phyloP scores from a whole-genome alignment of 1,140 invertebrate genomes.

The Microplitis mediator region DNA sequence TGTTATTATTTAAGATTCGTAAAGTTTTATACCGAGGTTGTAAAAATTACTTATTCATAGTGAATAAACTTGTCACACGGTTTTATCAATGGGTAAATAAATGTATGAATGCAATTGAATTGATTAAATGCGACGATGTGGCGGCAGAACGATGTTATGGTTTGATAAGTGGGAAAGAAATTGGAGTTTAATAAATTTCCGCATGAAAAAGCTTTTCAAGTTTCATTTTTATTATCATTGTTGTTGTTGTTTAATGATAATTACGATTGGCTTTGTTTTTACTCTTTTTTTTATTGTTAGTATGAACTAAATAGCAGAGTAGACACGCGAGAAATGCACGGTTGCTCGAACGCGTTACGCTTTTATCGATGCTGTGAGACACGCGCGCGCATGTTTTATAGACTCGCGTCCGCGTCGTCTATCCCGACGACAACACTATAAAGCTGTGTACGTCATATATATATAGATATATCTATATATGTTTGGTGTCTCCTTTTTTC shows the following conservation, averaged over 20 bases:
- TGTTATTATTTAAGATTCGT: not conserved
- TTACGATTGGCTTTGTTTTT: too few species aligned
- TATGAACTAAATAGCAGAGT: constrained; percentile 42
- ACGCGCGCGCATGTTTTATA: constrained; percentile 37
- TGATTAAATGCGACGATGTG: too few species aligned
- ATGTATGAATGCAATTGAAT: not conserved
- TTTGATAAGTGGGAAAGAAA: too few species aligned
- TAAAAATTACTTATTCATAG: not conserved
- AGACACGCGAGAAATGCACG: constrained; percentile 55
- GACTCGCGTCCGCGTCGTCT: constrained; percentile 21
- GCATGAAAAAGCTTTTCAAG: too few species aligned
- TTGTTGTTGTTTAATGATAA: too few species aligned
- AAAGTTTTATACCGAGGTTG: too few species aligned
- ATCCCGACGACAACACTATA: too few species aligned
- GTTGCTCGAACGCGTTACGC: constrained; percentile 40
- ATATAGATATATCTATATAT: not conserved
- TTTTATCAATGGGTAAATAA: not conserved
- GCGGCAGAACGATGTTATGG: too few species aligned
- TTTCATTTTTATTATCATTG: too few species aligned
- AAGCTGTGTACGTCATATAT: too few species aligned
- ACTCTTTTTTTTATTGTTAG: not conserved
- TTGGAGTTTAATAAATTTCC: too few species aligned
- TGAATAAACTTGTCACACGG: not conserved
- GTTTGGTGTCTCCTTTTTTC: not conserved
- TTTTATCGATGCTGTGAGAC: constrained; percentile 50